Conservation (phyloP, 2,113 vertebrate genomes). For the Anthoscopus minutus region DNA sequence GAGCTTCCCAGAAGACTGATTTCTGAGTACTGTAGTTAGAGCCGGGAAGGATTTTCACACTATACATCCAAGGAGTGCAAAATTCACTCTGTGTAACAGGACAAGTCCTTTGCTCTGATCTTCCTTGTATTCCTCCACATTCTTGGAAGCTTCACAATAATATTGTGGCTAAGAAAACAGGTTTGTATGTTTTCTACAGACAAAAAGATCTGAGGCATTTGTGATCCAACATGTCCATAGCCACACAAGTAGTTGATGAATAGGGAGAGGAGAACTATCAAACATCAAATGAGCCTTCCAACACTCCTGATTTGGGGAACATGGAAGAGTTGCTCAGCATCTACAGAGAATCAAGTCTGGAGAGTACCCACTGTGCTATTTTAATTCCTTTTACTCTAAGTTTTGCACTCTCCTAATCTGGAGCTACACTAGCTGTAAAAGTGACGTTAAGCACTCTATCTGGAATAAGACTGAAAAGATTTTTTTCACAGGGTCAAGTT, state of each 20-base stretch:
- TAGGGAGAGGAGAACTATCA: not conserved
- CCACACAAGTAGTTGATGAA: not conserved
- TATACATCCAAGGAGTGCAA: not conserved
- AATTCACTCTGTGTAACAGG: not conserved
- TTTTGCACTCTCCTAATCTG: not conserved
- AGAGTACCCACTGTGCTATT: not conserved
- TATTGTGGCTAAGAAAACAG: not conserved
- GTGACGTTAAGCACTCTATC: not conserved
- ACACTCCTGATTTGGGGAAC: not conserved
- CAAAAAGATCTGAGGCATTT: not conserved
- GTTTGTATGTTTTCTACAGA: not conserved
- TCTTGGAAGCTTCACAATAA: not conserved
- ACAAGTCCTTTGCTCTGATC: not conserved
- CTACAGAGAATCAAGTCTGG: not conserved
- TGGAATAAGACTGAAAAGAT: not conserved
- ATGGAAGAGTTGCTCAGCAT: not conserved
- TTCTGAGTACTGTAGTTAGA: not conserved
- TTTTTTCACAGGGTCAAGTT: not conserved
- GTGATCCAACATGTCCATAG: not conserved
- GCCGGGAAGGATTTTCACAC: not conserved
- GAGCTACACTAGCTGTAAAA: not conserved
- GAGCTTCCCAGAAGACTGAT: not conserved
- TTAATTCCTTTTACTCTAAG: not conserved
- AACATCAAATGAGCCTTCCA: not conserved
- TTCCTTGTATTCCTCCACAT: not conserved